Evolutionary conservation across 1,140 invertebrate genomes (phyloP), one percentile per base, ranked within the genome.

Genomic region (Drosophila lacertosa): DNA sequence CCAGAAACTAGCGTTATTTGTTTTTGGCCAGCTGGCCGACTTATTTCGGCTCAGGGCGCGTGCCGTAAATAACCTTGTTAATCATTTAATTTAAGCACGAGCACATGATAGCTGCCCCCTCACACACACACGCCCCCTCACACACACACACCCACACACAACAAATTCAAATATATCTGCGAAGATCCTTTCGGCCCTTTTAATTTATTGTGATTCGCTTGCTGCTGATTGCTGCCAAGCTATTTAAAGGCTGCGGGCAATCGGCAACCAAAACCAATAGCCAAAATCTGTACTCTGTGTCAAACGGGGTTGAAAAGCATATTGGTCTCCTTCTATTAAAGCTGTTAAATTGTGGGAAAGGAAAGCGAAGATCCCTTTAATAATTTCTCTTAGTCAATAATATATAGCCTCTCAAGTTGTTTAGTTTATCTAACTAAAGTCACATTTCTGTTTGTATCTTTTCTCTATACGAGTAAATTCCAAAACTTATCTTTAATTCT

Each of bases 21-120:
- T 7, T 47, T 44, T 20, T 13, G 39, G 47, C 40, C 57, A 39
- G 50, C n/a, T 33, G 44, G 26, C 45, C 22, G 16, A 45, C 45
- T 44, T 55, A 63, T 63, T 22, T 58, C 71, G 42, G 54, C 59
- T 42, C 40, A 55, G 35, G 35, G 59, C 29, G 54, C 24, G 57
- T 57, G 74, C 70, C 66, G 74, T 88, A 89, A 84, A 88, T 88
- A 79, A 89, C 58, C 58, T 64, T 84, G 84, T 89, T 89, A 89
- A 89, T 89, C 86, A 89, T 89, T 89, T 89, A 84, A 89, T 89
- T 89, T 74, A 84, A 80, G 76, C 71, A 72, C 73, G 44, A 57
- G 35, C 63, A 58, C 47, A 48, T 63, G 66, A 69, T 69, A 75
- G 32, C 40, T n/a, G n/a, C n/a, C n/a, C n/a, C 33, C 7, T 33